Evolutionary conservation across 2,888 invertebrate species (phyloP).

Genomic region (Tetropium fuscum): DNA sequence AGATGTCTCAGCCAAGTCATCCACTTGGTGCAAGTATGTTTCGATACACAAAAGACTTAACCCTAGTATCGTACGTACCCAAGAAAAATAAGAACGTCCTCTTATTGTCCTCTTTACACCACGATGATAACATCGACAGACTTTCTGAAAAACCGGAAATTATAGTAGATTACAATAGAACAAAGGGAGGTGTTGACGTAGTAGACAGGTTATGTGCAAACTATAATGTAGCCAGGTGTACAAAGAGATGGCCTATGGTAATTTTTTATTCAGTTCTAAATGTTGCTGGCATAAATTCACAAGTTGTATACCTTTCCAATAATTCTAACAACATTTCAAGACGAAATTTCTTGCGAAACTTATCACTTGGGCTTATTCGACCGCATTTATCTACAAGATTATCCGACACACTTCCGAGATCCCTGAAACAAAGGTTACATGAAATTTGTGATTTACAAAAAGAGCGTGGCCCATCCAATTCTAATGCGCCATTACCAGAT

Average conservation of each 20-base stretch:
- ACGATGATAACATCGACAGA: too few relatives aligned
- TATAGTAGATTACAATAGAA: too few relatives aligned
- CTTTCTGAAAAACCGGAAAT: too few relatives aligned
- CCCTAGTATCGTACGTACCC: too few relatives aligned
- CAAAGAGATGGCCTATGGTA: slow-evolving; percentile 29
- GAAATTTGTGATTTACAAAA: slow-evolving; percentile 25
- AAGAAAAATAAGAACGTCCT: too few relatives aligned
- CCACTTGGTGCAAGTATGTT: too few relatives aligned
- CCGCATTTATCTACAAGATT: slow-evolving; percentile 25
- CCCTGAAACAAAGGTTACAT: slow-evolving; percentile 22
- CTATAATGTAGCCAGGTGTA: slow-evolving; percentile 21
- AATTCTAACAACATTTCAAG: too few relatives aligned
- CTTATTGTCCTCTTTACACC: too few relatives aligned
- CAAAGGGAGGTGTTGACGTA: too few relatives aligned
- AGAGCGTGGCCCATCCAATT: slow-evolving; percentile 10
- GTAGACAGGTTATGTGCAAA: slow-evolving; percentile 15
- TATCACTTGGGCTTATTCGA: slow-evolving; percentile 23
- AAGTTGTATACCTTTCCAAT: slow-evolving; percentile 20
- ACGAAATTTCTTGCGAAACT: slow-evolving; percentile 23
- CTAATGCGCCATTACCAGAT: slow-evolving; percentile 15
- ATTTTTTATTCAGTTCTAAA: slow-evolving; percentile 28
- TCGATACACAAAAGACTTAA: too few relatives aligned
- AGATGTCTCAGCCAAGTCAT: too few relatives aligned
- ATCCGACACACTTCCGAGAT: slow-evolving; percentile 20
- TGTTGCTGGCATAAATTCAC: slow-evolving; percentile 19